Evolutionary conservation across 1,140 invertebrate species (phyloP), one percentile per base, ranked within the genome.

Genomic region (Drosophila mauritiana): DNA sequence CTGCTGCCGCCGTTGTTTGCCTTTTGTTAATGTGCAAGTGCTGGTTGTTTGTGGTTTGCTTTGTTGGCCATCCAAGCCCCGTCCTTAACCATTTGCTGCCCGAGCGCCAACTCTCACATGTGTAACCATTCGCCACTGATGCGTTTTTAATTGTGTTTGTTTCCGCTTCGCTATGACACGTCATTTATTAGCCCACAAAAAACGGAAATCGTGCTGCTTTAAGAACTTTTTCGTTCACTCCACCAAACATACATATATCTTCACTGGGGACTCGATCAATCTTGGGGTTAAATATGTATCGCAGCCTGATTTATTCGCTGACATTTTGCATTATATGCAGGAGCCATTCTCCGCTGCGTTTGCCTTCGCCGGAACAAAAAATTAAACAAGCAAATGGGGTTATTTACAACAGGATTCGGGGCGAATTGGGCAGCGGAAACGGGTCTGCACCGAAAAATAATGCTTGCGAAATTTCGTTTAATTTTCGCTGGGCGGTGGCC

Each of bases 71-170:
- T n/a, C 31, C n/a, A 4, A 0, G 4, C 40, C 54, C 20, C 45
- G 31, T 39, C 56, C 56, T 20, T 55, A 37, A 22, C 20, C 27
- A 45, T 40, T 51, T 17, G 48, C 1, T n/a, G 3, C 25, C 48
- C 20, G 11, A 3, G 10, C 13, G 5, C 22, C 34, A 17, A 27
- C n/a, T 43, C 53, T 8, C 52, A 53, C 52, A 57, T 78, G 48
- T 64, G 55, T 52, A 43, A 39, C 53, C 58, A 48, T 73, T 73
- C 15, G 56, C 70, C 76, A 64, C 85, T 89, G 84, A 90, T 89
- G 84, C 84, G 69, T 89, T 89, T 89, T 90, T 89, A 89, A 89
- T 89, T 89, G 77, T 90, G 69, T 90, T 80, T 84, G 72, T 80
- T 90, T 89, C 84, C 85, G 84, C 80, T 84, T 70, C 53, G 69